A percentile compares a stretch with the other conserved stretches of the same genome.
Conservation (phyloP, 2,797 vertebrate species). For the Nannoperca obscura region DNA sequence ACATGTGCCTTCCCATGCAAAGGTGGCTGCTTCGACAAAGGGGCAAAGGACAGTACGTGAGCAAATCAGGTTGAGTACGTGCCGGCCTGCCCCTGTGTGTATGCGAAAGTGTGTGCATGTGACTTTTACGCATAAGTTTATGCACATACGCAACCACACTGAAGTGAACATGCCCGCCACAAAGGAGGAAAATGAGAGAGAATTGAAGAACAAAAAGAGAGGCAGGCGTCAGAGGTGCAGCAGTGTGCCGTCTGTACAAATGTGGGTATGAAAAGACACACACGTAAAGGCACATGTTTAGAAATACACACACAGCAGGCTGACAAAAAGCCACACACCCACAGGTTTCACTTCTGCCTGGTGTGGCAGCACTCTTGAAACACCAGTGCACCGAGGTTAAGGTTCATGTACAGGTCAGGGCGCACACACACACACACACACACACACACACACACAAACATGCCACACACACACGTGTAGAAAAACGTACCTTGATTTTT, state of each 20-base stretch:
- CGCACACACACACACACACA: conserved; percentile 39
- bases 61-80: conserved; percentile 74
- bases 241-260: conserved; percentile 65
- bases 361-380: conserved; percentile 84
- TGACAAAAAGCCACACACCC: conserved; percentile 80
- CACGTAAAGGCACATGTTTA: conserved; percentile 60
- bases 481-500: conserved; percentile 5
- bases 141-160: conserved; percentile 64
- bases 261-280: conserved; percentile 74
- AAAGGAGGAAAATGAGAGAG: conserved; percentile 80
- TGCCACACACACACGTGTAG: neutral
- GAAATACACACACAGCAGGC: conserved; percentile 73
- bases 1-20: conserved; percentile 59
- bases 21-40: conserved; percentile 28
- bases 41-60: conserved; percentile 76
- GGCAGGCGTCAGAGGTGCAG: conserved; percentile 79
- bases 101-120: conserved; percentile 41
- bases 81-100: conserved; percentile 73
- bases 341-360: conserved; percentile 89
- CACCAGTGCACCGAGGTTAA: conserved; percentile 76
- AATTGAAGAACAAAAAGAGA: conserved; percentile 76
- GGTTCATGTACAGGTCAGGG: conserved; percentile 84
- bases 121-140: too few species aligned
- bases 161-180: conserved; percentile 69
- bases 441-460: conserved; percentile 23